Conservation (phyloP, 2,113 vertebrate species). For the Salvator merianae region DNA sequence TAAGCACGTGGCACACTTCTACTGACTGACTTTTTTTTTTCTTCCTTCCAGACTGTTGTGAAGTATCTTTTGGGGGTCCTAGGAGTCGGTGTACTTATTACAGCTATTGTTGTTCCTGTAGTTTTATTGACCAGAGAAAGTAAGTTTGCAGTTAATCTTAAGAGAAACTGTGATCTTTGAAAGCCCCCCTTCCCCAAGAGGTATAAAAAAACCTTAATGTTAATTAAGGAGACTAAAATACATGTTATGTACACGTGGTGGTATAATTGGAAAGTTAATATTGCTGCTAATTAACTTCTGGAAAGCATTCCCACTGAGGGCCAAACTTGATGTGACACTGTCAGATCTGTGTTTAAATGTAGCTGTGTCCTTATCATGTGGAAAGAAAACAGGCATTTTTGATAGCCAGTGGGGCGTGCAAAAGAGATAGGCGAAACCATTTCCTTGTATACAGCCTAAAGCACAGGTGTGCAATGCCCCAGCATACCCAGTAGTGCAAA, state of each 20-base stretch:
- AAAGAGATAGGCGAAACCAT: too few relatives aligned
- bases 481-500: too few relatives aligned
- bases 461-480: not conserved
- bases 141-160: slow-evolving; percentile 50
- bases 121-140: slow-evolving; percentile 67
- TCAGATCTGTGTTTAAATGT: not conserved
- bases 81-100: slow-evolving; percentile 56
- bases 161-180: not conserved
- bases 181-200: not conserved
- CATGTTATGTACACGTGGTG: not conserved
- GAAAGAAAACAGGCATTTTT: not conserved
- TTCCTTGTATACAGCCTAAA: not conserved
- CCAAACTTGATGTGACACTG: too few relatives aligned
- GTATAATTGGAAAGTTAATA: not conserved
- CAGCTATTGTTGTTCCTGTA: slow-evolving; percentile 68
- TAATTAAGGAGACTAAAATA: not conserved
- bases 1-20: not conserved
- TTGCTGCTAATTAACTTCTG: not conserved
- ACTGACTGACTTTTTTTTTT: slow-evolving; percentile 7
- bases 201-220: not conserved
- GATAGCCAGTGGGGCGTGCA: not conserved
- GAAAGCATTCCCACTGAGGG: not conserved
- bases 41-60: slow-evolving; percentile 60
- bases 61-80: slow-evolving; percentile 75
- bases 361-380: not conserved